Conservation (phyloP, 2,888 invertebrate genomes). For the Eumacrocentrus americanus region DNA sequence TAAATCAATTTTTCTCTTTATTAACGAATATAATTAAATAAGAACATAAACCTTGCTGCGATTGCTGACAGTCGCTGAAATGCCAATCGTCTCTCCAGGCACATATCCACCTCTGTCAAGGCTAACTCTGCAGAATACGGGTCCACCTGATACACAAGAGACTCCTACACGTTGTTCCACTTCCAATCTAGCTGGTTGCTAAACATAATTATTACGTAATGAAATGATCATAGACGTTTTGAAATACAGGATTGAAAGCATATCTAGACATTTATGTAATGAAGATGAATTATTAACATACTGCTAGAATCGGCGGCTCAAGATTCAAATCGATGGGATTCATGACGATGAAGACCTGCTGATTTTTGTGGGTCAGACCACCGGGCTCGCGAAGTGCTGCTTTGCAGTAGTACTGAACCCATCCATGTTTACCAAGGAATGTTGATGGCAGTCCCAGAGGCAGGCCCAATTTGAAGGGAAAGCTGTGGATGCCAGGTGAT, state of each 20-base stretch:
- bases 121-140: constrained; percentile 83
- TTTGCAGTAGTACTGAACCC: constrained; percentile 95
- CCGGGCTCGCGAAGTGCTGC: constrained; percentile 87
- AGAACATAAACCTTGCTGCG: constrained; percentile 77
- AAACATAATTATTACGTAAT: constrained; percentile 33
- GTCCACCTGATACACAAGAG: constrained; percentile 86
- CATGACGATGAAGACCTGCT: constrained; percentile 97
- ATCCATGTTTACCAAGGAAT: constrained; percentile 90
- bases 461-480: constrained; percentile 90
- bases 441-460: constrained; percentile 91
- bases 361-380: constrained; percentile 91
- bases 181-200: constrained; percentile 90
- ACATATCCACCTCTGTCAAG: constrained; percentile 93
- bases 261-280: neutral
- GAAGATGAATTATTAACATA: too few species aligned
- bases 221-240: neutral
- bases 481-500: constrained; percentile 93
- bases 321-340: constrained; percentile 92
- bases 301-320: constrained; percentile 86
- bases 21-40: neutral
- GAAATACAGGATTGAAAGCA: neutral
- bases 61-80: constrained; percentile 85
- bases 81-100: constrained; percentile 89
- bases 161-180: constrained; percentile 90
- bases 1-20: neutral